Conservation (phyloP, 2,797 vertebrate species). For the Sebastes nivosus region DNA sequence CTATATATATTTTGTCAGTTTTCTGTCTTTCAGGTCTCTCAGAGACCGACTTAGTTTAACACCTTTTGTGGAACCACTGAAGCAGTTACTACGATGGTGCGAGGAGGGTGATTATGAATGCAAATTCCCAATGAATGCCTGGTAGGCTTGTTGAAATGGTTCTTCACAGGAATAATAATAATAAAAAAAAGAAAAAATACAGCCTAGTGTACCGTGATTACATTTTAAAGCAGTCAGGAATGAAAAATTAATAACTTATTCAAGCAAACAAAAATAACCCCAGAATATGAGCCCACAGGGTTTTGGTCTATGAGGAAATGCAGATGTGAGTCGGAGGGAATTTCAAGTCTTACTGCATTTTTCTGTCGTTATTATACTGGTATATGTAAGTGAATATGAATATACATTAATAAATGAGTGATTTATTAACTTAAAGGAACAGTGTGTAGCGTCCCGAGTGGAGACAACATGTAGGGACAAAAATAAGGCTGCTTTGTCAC, state of each 20-base stretch:
- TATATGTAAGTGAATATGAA: neutral
- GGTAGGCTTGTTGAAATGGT: conserved; percentile 54
- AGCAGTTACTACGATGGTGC: conserved; percentile 18
- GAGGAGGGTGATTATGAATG: conserved; percentile 67
- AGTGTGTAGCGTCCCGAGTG: fast-evolving
- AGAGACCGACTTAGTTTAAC: conserved; percentile 33
- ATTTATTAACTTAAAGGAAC: neutral
- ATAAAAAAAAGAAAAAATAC: neutral
- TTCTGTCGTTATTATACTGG: neutral
- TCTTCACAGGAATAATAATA: conserved; percentile 41
- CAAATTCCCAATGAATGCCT: conserved; percentile 68
- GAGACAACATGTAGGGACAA: too few relatives aligned
- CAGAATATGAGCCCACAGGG: conserved; percentile 8
- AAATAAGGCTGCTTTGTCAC: too few relatives aligned
- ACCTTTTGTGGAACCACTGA: conserved; percentile 40
- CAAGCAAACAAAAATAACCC: conserved; percentile 66
- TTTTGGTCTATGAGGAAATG: conserved; percentile 23
- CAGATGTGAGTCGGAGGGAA: conserved; percentile 12
- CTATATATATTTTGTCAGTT: conserved; percentile 23
- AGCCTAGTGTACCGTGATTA: conserved; percentile 49
- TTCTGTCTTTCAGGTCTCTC: conserved; percentile 17
- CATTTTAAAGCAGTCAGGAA: conserved; percentile 56
- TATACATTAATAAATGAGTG: neutral
- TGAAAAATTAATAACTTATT: conserved; percentile 66
- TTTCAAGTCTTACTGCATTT: neutral